Evolutionary conservation across 2,113 vertebrate genomes (phyloP), one percentile per base, ranked within the genome.

Genomic region (Thunnus thynnus): DNA sequence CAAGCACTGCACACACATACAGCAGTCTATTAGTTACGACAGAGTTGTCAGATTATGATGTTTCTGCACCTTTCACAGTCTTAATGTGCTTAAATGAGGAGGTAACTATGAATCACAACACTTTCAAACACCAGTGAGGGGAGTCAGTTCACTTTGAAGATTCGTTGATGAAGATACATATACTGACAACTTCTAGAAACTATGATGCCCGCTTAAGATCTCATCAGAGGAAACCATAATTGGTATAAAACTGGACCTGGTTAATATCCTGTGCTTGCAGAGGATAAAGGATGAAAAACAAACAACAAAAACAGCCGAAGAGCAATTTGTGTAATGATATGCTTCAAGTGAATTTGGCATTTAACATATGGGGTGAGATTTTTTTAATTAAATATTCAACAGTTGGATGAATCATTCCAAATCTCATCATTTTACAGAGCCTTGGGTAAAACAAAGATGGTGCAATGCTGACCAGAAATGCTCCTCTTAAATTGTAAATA

Each of bases 321-420:
- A 16, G 16, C 57, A 61, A 56, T 80, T 64, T 76, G 25, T 83
- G 18, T 71, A 77, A 81, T 83, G 51, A 74, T 75, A 74, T 72
- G 41, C 47, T 63, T 60, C 44, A 14, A 76, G 60, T 60, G 54
- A 62, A 78, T 72, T 72, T 72, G 69, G 70, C 70, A 61, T 78
- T 69, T 83, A 75, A 79, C 79, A 88, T 83, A 86, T 76, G 76
- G 72, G 69, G 79, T 77, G 57, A 77, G 57, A 62, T 57, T 71
- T 41, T 78, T 77, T 72, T 76, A 72, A 88, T 87, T 64, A 90
- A 89, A 91, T 80, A 86, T 85, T 74, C 66, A 89, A 52, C 74
- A 86, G 55, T 58, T 81, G 70, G 76, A 83, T 88, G 78, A 88
- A 88, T 86, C 74, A 88, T 89, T 88, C 73, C 48, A 65, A 80